These are phyloP conservation scores for Rachycentron canadum DNA, from an alignment of 2,797 vertebrate species.

Conservation along the genomic window DNA sequence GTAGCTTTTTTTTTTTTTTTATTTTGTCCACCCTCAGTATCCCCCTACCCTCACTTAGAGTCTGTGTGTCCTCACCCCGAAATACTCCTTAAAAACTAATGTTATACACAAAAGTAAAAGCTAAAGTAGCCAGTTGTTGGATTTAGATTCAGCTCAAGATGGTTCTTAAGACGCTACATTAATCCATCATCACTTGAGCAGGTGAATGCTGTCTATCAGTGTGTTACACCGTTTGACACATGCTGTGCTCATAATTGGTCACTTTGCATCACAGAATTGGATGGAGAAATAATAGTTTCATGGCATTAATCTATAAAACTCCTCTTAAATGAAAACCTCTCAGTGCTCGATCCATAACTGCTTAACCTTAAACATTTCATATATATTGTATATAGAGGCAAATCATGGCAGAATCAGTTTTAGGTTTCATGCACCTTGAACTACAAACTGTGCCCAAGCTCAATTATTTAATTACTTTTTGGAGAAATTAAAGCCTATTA, in stretches of 20 bases:
- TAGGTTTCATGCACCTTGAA: not conserved
- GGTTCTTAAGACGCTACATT: no score
- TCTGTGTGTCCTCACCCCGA: no score
- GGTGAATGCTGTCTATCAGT: no score
- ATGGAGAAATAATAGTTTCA: not conserved
- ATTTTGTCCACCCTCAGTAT: not conserved
- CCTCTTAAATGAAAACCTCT: not conserved
- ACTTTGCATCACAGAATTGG: not conserved
- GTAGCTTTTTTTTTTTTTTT: not conserved
- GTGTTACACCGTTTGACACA: not conserved
- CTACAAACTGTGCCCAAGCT: not conserved
- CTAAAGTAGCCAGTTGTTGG: no score
- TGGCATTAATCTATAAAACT: not conserved
- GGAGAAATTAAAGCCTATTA: not conserved
- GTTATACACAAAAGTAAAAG: no score
- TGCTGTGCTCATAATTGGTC: not conserved
- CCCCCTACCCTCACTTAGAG: no score
- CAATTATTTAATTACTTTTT: not conserved
- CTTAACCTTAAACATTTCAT: not conserved
- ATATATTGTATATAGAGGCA: not conserved
- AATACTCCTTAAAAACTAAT: no score
- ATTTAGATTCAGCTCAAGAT: no score
- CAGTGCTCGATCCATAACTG: not conserved
- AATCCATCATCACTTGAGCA: no score
- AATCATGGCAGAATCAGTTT: not conserved